Base-by-base conservation (phyloP, 1,140 invertebrate genomes). In the Microplitis mediator region DNA sequence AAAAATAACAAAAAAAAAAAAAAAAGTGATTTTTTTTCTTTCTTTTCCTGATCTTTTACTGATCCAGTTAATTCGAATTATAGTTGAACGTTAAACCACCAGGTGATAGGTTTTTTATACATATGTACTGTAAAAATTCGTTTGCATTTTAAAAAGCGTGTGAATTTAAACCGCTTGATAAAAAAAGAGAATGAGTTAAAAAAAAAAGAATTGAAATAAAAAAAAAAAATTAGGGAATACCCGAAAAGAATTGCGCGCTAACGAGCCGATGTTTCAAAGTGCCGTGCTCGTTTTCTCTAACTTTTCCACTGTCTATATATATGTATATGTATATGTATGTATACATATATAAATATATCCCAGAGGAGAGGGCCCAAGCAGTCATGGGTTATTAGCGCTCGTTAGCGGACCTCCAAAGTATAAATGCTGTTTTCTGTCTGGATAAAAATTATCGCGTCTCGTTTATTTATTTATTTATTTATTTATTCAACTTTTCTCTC, bases 191-290 rank as follows among this genome's bases (percentile, higher is more conserved):
- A 13, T 9, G 54, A 52, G 4, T 36, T 16, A 36, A 50, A 45
- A 34, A 39, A 11, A 35, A 35, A 54, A 13, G 34, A 54, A 2
- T 14, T 4, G 13, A 39, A 36, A 14, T 0, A 14, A 23, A 34
- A 63, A 36, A 34, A 14, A 39, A 63, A 63, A 58, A 58, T 32
- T 16, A 35, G 11, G 31, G 54, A 51, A 54, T 56, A 69, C 36
- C 56, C 51, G 54, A 72, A 71, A 71, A 64, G 69, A 72, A 72
- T 72, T 66, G 70, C 32, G 35, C 54, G 56, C 71, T 72, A 72
- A 72, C 64, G 71, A 72, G 71, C 71, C 71, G 64, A 72, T 72
- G 71, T 52, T 72, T 72, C 71, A 72, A 72, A 72, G 64, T 72
- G 64, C 64, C 54, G 54, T 23, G 63, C 39, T 72, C 71, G 31